phyloP scores from a whole-genome alignment of 2,113 vertebrate genomes.

The Callospermophilus lateralis region DNA sequence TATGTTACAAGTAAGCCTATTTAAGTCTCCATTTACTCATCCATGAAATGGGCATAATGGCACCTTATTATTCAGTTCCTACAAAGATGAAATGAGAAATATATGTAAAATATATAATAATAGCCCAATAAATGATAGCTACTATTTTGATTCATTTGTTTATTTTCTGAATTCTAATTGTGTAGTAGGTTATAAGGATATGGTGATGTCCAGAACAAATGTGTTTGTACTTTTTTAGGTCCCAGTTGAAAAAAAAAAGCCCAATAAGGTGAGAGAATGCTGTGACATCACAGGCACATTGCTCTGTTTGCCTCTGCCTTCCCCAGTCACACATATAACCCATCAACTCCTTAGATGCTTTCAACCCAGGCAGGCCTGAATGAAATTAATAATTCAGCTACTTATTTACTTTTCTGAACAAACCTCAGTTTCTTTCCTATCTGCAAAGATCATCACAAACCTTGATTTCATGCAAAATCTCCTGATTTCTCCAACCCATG shows the following conservation, averaged over 20 bases:
- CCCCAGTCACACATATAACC: background rate
- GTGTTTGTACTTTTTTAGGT: background rate
- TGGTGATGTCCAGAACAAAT: background rate
- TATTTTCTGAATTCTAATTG: background rate
- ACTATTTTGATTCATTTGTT: background rate
- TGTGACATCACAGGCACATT: background rate
- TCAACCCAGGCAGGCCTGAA: background rate
- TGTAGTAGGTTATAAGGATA: background rate
- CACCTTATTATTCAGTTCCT: background rate
- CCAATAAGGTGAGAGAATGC: background rate
- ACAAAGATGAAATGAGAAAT: background rate
- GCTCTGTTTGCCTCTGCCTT: background rate
- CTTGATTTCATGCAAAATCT: constrained; percentile 60
- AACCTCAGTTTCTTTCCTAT: constrained; percentile 30
- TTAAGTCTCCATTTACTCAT: background rate
- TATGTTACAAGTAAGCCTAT: background rate
- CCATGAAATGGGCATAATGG: background rate
- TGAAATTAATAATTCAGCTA: background rate
- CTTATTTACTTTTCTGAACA: constrained; percentile 16
- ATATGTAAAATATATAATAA: background rate
- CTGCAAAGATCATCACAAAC: background rate
- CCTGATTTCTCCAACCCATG: constrained; percentile 53
- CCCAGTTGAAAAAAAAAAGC: background rate
- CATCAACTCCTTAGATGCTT: background rate
- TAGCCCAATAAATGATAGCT: background rate